Conservation (phyloP, 2,113 vertebrate species). For the Pungitius pungitius region DNA sequence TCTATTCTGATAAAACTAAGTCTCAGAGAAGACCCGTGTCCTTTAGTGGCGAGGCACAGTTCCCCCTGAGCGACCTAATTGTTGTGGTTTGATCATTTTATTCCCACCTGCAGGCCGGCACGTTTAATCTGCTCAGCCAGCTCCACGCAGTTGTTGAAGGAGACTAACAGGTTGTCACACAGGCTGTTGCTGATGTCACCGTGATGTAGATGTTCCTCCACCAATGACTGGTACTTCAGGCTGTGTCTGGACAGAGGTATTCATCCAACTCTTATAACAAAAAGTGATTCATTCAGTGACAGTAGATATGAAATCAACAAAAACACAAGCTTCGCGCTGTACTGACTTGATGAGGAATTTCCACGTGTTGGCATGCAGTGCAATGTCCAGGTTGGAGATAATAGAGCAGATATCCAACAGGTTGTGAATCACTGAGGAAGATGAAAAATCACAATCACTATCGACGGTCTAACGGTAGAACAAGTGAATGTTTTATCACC, state of each 20-base stretch:
- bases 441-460: constrained; percentile 8
- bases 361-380: constrained; percentile 96
- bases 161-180: constrained; percentile 86
- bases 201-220: constrained; percentile 89
- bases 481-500: neutral
- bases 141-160: constrained; percentile 86
- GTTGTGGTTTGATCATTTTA: too few species aligned
- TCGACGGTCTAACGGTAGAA: neutral
- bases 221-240: constrained; percentile 87
- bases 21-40: too few species aligned
- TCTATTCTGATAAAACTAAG: constrained; percentile 7
- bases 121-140: constrained; percentile 86
- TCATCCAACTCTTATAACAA: neutral
- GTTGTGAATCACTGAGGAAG: constrained; percentile 88
- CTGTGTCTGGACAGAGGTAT: constrained; percentile 84
- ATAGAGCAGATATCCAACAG: constrained; percentile 91
- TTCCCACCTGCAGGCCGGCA: constrained; percentile 75
- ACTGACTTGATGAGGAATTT: constrained; percentile 97
- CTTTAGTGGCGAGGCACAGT: too few species aligned
- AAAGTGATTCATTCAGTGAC: neutral
- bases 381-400: constrained; percentile 92
- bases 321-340: neutral
- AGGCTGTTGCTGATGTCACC: constrained; percentile 83
- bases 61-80: too few species aligned
- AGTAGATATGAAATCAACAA: neutral